These are phyloP conservation scores for Loxodonta africana DNA, from an alignment of 2,113 vertebrate species.

Conservation along the genomic window DNA sequence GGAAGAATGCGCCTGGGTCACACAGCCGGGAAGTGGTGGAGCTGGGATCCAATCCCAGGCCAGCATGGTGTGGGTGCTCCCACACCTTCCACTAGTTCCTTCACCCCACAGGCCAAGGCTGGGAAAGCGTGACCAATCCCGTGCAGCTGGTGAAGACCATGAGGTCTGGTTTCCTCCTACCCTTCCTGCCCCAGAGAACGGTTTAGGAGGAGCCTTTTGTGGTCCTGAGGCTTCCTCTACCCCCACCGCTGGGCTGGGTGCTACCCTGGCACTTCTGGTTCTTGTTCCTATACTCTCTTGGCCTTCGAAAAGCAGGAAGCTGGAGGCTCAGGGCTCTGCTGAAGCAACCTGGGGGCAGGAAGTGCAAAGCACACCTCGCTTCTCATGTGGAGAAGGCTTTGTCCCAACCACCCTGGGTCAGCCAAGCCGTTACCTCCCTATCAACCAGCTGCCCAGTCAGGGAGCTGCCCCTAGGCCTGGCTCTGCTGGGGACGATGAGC, in stretches of 20 bases:
- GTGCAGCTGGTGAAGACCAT: not conserved
- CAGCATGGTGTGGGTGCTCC: not conserved
- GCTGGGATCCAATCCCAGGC: not conserved
- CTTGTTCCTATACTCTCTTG: conserved; percentile 12
- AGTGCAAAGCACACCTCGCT: not conserved
- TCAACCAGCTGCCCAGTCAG: rapidly evolving
- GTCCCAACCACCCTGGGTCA: rapidly evolving
- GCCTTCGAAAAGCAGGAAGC: conserved; percentile 42
- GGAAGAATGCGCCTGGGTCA: not conserved
- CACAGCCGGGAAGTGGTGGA: not conserved
- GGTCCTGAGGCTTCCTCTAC: not conserved
- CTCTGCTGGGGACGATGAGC: not conserved
- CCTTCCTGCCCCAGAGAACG: not conserved
- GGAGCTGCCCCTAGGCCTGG: rapidly evolving
- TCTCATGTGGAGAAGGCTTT: rapidly evolving
- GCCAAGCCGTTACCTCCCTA: too few relatives aligned
- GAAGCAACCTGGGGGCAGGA: not conserved
- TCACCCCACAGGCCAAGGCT: not conserved
- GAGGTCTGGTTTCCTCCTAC: not conserved
- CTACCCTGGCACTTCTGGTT: not conserved
- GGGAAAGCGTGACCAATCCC: not conserved
- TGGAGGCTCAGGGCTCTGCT: not conserved
- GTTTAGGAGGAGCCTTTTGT: not conserved
- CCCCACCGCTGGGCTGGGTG: not conserved
- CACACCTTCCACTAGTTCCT: not conserved